phyloP scores from a whole-genome alignment of 2,797 vertebrate genomes.

The Ctenosaura bakeri region DNA sequence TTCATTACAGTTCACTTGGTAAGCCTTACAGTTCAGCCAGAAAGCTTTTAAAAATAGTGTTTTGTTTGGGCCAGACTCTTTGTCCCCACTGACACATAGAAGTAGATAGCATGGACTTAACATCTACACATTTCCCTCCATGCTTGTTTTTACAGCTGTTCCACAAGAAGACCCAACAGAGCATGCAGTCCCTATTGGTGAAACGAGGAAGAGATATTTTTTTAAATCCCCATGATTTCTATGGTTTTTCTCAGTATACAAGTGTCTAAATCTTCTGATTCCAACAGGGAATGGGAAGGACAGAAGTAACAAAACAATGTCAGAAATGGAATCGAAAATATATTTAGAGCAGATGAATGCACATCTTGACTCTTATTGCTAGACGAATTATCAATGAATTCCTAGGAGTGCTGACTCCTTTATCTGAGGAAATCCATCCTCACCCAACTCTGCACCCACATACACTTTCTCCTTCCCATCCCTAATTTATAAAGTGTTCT shows the following conservation, averaged over 20 bases:
- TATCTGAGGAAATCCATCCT: background rate
- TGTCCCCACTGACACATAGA: background rate
- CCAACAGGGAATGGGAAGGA: background rate
- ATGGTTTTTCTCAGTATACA: background rate
- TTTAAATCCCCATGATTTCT: background rate
- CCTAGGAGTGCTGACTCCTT: background rate
- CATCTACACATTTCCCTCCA: background rate
- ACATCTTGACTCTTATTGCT: background rate
- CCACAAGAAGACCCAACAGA: background rate
- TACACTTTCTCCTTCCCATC: background rate
- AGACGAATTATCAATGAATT: background rate
- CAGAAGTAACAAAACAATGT: conserved; percentile 8
- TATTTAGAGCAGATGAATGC: background rate
- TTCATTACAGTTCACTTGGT: conserved; percentile 40
- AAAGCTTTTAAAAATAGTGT: background rate
- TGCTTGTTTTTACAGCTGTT: conserved; percentile 29
- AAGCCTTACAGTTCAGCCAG: conserved; percentile 37
- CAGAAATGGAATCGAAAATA: background rate
- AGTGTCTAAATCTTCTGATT: background rate
- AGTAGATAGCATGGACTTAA: background rate
- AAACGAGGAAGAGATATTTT: background rate
- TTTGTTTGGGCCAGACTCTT: background rate
- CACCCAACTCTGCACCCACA: too few species aligned
- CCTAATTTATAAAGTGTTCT: background rate
- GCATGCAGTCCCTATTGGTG: background rate